Evolutionary conservation across 2,888 invertebrate genomes (phyloP), one percentile per base, ranked within the genome.

Genomic region (Brenthis daphne): DNA sequence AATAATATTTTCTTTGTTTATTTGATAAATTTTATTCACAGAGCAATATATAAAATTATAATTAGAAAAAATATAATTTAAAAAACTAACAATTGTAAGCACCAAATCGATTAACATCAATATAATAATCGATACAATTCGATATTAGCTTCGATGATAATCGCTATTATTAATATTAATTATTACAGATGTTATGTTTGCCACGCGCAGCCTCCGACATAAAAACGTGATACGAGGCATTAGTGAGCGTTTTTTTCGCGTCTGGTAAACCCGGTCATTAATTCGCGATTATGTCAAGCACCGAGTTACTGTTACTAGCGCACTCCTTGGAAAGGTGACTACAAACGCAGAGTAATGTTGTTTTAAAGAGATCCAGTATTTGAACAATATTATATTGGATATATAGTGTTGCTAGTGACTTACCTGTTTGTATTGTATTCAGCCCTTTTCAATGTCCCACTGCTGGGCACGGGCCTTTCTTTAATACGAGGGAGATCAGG

Each of bases 231-330:
- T 60, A 11, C 60, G 12, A n/a, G 54, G 67, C 71, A 72, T 73
- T 71, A 69, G 70, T 51, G 57, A 63, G 67, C 70, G 55, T 71
- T 73, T 77, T 29, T 76, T 76, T 76, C 67, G 67, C 71, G 69
- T 74, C 69, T 73, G 74, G 75, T 71, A 74, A 74, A 74, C 67
- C 74, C 77, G 73, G 85, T 83, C 88, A 88, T 89, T 86, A 89
- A 86, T 87, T 84, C 76, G 79, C 86, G 85, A 88, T 88, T 88
- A 87, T 79, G 81, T 77, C 75, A 79, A 77, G 70, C 69, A 57
- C 64, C 33, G 71, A 65, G 69, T 53, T 73, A 69, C 71, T 71
- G 71, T 71, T 71, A 69, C 58, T 47, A 65, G 66, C 54, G 60
- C 60, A 67, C 57, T 68, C 57, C 54, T 57, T 53, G 20, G 57